phyloP scores from a whole-genome alignment of 2,888 invertebrate species.

The Lycophotia porphyrea region DNA sequence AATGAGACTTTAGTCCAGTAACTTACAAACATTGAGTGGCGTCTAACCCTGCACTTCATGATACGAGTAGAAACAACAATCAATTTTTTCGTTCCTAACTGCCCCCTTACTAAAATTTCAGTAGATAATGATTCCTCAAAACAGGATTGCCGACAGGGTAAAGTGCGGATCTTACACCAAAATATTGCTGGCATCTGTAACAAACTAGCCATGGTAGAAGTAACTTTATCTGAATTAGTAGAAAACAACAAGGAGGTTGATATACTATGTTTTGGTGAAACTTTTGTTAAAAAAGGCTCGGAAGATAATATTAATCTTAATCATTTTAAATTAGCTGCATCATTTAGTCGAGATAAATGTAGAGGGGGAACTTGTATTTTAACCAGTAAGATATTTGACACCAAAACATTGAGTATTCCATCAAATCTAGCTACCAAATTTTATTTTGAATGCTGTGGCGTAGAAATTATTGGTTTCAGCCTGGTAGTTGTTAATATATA shows the following conservation, averaged over 20 bases:
- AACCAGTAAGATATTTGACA: neutral
- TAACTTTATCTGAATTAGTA: slow-evolving; percentile 1
- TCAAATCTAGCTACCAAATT: neutral
- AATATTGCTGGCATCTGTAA: neutral
- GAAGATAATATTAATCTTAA: neutral
- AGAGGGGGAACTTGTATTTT: slow-evolving; percentile 2
- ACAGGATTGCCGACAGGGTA: neutral
- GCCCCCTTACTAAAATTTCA: neutral
- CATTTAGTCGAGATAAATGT: slow-evolving; percentile 7
- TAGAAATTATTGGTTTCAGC: neutral
- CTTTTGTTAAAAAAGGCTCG: neutral
- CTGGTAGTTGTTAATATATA: too few relatives aligned
- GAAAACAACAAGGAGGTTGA: neutral
- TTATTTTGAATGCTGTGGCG: slow-evolving; percentile 4
- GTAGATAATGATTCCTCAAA: neutral
- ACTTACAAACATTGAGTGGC: neutral
- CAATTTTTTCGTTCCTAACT: neutral
- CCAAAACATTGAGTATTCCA: neutral
- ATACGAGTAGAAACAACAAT: neutral
- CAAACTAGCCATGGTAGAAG: neutral
- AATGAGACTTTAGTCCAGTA: neutral
- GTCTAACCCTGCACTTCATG: neutral
- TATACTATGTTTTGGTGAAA: neutral
- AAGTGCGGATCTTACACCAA: neutral
- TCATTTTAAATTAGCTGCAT: neutral